Base-by-base conservation (phyloP, 2,113 vertebrate species). In the Eulemur macaco region DNA sequence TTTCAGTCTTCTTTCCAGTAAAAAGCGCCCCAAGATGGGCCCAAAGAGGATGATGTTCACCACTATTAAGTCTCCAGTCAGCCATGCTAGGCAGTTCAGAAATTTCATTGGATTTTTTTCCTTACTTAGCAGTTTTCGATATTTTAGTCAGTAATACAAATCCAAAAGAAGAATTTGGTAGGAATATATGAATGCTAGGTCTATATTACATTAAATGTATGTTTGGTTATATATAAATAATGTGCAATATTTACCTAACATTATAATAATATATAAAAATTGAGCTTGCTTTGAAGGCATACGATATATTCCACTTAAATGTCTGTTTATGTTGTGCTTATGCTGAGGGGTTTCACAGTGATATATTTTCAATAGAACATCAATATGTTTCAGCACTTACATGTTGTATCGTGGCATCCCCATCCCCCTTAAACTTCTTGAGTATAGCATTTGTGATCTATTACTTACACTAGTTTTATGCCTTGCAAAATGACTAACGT, bases 111-210 rank as follows among this genome's bases (percentile, higher is more conserved):
- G 77, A 63, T 42, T 94, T 96, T 76, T 96, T 89, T 82, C 81
- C 39, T 92, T 3, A 0, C 77, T 42, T 85, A 54, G 29, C 52
- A 97, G 94, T 97, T 98, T 98, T 96, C 39, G 37, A 45, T 91
- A 39, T 60, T 86, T 95, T 71, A 85, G 66, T 90, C 87, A 85
- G 64, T 87, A 96, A 96, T 95, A 93, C 45, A 97, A 95, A 97
- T 95, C 27, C 20, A 20, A 86, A n/a, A 91, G 42, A 94, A 96
- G 58, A 66, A 56, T 93, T 94, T 45, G 12, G 69, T 74, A 77
- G 83, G 56, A 95, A 82, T 77, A 71, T 66, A 47, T 92, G 54
- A 95, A 94, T 71, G 71, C 56, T 58, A 94, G 63, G 21, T 69
- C 50, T 87, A 39, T n/a, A 83, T 95, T 96, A 12, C 11, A 94